Conservation (phyloP, 2,113 vertebrate species). For the Nothoprocta perdicaria region DNA sequence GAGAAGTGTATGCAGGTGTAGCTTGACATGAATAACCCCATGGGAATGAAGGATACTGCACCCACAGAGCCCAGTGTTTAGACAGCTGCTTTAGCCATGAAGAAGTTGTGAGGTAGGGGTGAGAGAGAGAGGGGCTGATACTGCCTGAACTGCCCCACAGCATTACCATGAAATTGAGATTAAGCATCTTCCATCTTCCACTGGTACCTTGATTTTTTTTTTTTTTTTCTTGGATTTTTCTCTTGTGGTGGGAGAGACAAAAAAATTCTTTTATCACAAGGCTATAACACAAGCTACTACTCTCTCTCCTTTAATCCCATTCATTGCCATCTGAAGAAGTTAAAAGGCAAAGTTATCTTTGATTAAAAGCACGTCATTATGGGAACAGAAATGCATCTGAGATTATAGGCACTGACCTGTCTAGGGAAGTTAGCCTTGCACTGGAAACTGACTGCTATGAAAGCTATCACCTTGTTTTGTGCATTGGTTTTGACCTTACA, state of each 20-base stretch:
- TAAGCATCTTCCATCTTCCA: neutral
- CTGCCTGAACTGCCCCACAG: neutral
- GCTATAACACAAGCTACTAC: rapidly evolving
- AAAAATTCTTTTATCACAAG: neutral
- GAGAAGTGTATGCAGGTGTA: neutral
- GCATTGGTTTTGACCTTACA: neutral
- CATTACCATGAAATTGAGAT: neutral
- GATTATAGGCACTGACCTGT: neutral
- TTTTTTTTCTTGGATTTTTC: neutral
- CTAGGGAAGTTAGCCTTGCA: neutral
- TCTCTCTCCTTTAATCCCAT: neutral
- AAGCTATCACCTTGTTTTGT: neutral
- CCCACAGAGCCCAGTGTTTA: neutral
- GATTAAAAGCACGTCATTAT: neutral
- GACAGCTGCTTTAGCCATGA: neutral
- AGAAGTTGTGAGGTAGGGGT: neutral
- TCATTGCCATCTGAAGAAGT: neutral
- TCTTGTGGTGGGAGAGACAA: neutral
- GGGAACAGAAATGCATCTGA: neutral
- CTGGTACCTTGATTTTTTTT: neutral
- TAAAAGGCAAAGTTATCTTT: neutral
- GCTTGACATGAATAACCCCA: neutral
- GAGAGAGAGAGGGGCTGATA: neutral
- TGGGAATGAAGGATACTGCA: neutral
- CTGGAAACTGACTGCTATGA: neutral